phyloP scores from a whole-genome alignment of 2,113 vertebrate species.

The Todiramphus saurophagus region DNA sequence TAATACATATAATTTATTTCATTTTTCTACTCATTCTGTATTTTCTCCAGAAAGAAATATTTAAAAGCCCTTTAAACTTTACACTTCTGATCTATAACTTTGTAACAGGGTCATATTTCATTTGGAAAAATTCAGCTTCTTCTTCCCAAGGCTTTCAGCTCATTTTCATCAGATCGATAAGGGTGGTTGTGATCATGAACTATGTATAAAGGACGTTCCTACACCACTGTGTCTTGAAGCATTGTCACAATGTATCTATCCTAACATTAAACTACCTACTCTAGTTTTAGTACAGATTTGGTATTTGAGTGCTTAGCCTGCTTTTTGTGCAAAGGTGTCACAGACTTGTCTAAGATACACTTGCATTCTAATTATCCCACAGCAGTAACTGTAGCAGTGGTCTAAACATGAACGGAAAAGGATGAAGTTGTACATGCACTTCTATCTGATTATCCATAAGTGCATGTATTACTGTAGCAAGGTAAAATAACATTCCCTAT shows the following conservation, averaged over 20 bases:
- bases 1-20: background rate
- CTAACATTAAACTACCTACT: background rate
- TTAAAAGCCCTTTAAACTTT: background rate
- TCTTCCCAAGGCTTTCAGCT: constrained; percentile 5
- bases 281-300: background rate
- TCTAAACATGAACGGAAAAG: background rate
- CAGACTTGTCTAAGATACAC: background rate
- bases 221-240: background rate
- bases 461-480: background rate
- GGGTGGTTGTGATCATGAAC: background rate
- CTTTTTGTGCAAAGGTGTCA: background rate
- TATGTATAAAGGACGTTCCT: background rate
- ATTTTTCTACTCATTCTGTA: background rate
- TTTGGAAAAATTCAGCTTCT: background rate
- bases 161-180: background rate
- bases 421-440: background rate
- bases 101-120: background rate
- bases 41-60: background rate
- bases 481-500: background rate
- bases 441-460: background rate
- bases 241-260: background rate
- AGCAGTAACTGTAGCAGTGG: background rate
- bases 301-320: background rate
- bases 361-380: background rate
- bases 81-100: background rate